Conservation (phyloP, 2,113 vertebrate species). For the Pteruthius melanotis region DNA sequence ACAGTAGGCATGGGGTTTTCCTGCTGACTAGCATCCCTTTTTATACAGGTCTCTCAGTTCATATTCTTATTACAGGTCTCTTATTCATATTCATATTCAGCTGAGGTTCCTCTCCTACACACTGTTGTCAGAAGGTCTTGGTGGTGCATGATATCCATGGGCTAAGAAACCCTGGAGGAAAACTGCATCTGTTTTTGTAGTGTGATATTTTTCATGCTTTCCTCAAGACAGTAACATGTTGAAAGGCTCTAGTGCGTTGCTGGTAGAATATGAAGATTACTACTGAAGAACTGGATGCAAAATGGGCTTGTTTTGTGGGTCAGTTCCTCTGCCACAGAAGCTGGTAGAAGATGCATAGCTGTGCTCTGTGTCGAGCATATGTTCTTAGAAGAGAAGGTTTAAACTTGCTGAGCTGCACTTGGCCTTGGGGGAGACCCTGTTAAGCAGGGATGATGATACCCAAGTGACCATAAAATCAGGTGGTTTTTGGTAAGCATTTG, state of each 20-base stretch:
- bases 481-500: background rate
- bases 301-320: background rate
- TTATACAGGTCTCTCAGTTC: background rate
- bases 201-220: background rate
- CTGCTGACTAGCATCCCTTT: background rate
- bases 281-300: background rate
- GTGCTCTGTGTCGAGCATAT: background rate
- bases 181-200: background rate
- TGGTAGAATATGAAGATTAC: background rate
- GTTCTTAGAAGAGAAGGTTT: background rate
- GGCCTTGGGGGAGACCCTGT: background rate
- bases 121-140: background rate
- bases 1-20: rapidly evolving
- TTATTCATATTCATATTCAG: background rate
- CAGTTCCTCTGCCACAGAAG: background rate
- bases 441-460: background rate
- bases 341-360: background rate
- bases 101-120: background rate
- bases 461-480: background rate
- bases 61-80: background rate
- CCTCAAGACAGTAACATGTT: background rate
- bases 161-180: background rate
- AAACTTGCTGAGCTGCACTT: background rate
- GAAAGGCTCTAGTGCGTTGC: background rate
- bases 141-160: background rate